A percentile compares a stretch with the other conserved stretches of the same genome.
Evolutionary conservation across 2,797 vertebrate species (phyloP).

Genomic region (Crypturellus tataupa): DNA sequence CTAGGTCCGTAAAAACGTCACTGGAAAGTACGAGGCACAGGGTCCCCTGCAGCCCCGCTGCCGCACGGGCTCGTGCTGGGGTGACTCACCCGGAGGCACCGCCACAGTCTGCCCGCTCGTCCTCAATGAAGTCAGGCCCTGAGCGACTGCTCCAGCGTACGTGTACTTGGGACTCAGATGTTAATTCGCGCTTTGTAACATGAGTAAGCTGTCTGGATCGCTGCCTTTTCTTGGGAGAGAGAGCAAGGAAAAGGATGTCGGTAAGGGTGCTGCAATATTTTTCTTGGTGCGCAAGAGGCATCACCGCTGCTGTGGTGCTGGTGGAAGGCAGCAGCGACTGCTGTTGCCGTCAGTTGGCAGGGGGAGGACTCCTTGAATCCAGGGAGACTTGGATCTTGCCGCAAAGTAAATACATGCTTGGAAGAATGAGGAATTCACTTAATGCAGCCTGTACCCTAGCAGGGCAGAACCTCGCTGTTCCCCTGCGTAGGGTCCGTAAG

Average conservation of each 20-base stretch:
- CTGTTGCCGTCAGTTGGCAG: neutral
- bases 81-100: neutral
- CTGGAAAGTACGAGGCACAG: neutral
- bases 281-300: neutral
- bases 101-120: neutral
- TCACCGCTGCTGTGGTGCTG: accelerated
- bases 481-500: too few relatives aligned
- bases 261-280: neutral
- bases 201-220: neutral
- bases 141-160: neutral
- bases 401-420: accelerated
- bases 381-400: neutral
- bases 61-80: accelerated
- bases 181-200: neutral
- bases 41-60: neutral
- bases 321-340: accelerated
- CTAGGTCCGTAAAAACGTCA: neutral
- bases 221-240: neutral
- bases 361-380: neutral
- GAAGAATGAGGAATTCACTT: neutral
- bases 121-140: neutral
- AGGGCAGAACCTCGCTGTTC: too few relatives aligned
- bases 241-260: neutral
- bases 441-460: neutral
- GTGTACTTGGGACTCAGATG: neutral